Conservation (phyloP, 2,888 invertebrate species). For the Drosophila subquinaria region DNA sequence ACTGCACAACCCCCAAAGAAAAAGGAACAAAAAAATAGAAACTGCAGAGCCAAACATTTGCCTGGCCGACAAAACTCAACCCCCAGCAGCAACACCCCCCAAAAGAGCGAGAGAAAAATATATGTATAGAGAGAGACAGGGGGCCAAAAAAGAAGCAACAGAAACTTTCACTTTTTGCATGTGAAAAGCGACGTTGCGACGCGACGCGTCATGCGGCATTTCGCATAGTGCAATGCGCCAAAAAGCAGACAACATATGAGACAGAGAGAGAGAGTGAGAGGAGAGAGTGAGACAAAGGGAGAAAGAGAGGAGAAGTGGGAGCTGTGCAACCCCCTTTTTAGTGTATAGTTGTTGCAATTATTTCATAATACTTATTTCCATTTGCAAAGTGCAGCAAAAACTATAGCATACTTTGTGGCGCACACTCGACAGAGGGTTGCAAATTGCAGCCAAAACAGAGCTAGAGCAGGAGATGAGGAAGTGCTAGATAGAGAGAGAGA, state of each 20-base stretch:
- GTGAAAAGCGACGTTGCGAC: constrained; percentile 43
- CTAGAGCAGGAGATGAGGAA: background rate
- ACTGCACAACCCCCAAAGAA: constrained; percentile 73
- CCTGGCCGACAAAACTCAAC: constrained; percentile 14
- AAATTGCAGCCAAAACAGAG: constrained; percentile 39
- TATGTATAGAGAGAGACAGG: background rate
- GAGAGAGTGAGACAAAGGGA: constrained; percentile 7
- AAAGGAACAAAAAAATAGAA: constrained; percentile 22
- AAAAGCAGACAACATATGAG: constrained; percentile 59
- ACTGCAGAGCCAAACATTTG: constrained; percentile 61
- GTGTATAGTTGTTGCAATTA: constrained; percentile 72
- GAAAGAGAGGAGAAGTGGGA: background rate
- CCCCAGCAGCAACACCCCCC: constrained; percentile 24
- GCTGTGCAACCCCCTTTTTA: background rate
- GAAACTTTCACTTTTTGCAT: constrained; percentile 78
- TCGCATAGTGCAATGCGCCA: constrained; percentile 74
- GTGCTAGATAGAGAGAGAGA: background rate
- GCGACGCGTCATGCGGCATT: constrained; percentile 73
- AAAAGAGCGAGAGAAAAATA: background rate
- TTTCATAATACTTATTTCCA: constrained; percentile 64
- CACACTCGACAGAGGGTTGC: constrained; percentile 31
- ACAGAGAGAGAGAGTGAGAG: background rate
- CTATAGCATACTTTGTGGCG: constrained; percentile 64
- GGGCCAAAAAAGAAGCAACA: constrained; percentile 71
- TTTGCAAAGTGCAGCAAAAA: constrained; percentile 57